A percentile compares a stretch with the other conserved stretches of the same genome.
These are phyloP conservation scores for Lymantria monacha DNA, from an alignment of 2,888 invertebrate species.

Conservation along the genomic window DNA sequence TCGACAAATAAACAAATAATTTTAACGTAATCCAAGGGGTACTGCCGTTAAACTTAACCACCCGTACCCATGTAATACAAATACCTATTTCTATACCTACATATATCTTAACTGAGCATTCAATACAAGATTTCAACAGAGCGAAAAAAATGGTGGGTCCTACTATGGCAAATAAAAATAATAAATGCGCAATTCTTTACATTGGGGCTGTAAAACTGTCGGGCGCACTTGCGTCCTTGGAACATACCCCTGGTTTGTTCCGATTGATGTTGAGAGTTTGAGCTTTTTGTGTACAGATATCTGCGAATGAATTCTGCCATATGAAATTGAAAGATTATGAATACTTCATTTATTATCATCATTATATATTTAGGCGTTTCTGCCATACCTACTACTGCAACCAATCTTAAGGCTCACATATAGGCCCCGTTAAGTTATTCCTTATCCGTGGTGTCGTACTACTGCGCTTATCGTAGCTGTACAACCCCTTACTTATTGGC, in stretches of 20 bases:
- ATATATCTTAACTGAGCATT: conserved; percentile 18
- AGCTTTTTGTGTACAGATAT: neutral
- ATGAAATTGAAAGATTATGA: neutral
- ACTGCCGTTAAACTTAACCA: conserved; percentile 9
- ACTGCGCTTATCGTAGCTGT: too few relatives aligned
- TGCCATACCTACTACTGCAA: too few relatives aligned
- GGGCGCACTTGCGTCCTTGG: conserved; percentile 65
- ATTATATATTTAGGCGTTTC: too few relatives aligned
- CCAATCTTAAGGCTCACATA: too few relatives aligned
- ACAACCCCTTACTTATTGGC: too few relatives aligned
- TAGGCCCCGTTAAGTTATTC: too few relatives aligned
- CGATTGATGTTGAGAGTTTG: neutral
- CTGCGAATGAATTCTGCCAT: neutral
- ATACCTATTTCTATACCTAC: neutral
- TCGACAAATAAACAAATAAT: conserved; percentile 8
- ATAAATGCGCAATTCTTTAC: conserved; percentile 79
- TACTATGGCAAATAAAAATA: conserved; percentile 75
- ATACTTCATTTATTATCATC: neutral
- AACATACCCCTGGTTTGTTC: conserved; percentile 26
- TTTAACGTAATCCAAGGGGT: conserved; percentile 3
- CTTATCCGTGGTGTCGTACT: too few relatives aligned
- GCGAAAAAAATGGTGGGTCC: conserved; percentile 49
- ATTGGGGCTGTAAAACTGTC: conserved; percentile 74
- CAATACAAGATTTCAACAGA: conserved; percentile 61
- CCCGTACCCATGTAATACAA: conserved; percentile 1